Conservation (phyloP, 1,140 invertebrate genomes). For the Helicoverpa zea region DNA sequence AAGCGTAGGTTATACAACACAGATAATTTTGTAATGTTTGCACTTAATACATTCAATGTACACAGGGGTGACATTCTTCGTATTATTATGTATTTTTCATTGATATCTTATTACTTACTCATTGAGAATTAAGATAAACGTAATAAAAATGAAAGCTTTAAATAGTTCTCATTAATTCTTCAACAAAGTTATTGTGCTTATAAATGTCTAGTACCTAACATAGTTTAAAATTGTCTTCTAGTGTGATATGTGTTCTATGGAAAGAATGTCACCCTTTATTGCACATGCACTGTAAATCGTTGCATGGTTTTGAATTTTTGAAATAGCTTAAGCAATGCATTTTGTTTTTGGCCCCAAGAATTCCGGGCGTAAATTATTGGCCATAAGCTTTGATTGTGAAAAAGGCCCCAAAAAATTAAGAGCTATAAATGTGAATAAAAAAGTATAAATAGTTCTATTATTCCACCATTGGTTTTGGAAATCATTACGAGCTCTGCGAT, state of each 20-base stretch:
- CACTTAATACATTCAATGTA: not conserved
- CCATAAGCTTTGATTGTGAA: conserved; percentile 1
- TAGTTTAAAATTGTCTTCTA: not conserved
- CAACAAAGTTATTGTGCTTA: no score
- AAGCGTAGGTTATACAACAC: conserved; percentile 18
- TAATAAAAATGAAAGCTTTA: no score
- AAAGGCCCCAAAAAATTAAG: no score
- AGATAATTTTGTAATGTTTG: conserved; percentile 28
- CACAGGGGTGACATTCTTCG: conserved; percentile 26
- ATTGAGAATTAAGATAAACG: not conserved
- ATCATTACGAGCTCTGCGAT: no score
- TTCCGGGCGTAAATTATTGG: not conserved
- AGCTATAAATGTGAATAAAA: no score
- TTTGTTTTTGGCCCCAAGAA: not conserved
- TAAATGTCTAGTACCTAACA: no score
- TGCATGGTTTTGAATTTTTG: conserved; percentile 30
- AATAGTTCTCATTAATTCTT: not conserved
- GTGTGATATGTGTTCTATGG: not conserved
- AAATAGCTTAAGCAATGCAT: conserved; percentile 1
- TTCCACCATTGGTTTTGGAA: not conserved
- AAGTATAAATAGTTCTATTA: no score
- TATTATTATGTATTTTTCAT: not conserved
- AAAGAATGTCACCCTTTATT: conserved; percentile 7
- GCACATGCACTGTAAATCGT: conserved; percentile 35
- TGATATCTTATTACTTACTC: not conserved